Conservation (phyloP, 2,888 invertebrate species). For the Oligia strigilis region DNA sequence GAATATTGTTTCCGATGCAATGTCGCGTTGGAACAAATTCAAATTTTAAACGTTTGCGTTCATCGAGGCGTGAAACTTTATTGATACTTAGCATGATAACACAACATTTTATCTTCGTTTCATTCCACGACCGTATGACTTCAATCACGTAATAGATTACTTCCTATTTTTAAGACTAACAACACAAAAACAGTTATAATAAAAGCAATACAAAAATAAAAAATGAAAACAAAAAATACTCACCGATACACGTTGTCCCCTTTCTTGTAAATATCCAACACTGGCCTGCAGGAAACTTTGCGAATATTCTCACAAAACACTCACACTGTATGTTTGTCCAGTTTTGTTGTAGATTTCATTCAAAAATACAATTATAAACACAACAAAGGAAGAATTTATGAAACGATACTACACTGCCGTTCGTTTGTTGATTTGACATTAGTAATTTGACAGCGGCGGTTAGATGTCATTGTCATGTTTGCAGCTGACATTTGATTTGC, state of each 20-base stretch:
- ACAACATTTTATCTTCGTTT: neutral
- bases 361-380: constrained; percentile 52
- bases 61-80: constrained; percentile 47
- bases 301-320: constrained; percentile 41
- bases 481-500: neutral
- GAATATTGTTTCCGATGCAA: constrained; percentile 1
- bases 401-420: constrained; percentile 12
- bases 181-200: constrained; percentile 11
- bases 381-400: constrained; percentile 24
- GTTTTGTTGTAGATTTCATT: constrained; percentile 53
- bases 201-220: constrained; percentile 43
- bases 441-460: constrained; percentile 39
- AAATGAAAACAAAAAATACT: constrained; percentile 62
- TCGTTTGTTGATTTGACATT: constrained; percentile 58
- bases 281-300: constrained; percentile 16
- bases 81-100: constrained; percentile 21
- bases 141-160: constrained; percentile 26
- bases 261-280: constrained; percentile 25
- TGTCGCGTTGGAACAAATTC: constrained; percentile 27
- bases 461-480: constrained; percentile 1
- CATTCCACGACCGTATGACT: neutral
- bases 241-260: constrained; percentile 44
- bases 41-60: constrained; percentile 51
- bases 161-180: constrained; percentile 18
- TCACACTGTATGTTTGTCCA: constrained; percentile 30